These are phyloP conservation scores for Sphaerophoria taeniata DNA, from an alignment of 2,888 invertebrate genomes.

Conservation along the genomic window DNA sequence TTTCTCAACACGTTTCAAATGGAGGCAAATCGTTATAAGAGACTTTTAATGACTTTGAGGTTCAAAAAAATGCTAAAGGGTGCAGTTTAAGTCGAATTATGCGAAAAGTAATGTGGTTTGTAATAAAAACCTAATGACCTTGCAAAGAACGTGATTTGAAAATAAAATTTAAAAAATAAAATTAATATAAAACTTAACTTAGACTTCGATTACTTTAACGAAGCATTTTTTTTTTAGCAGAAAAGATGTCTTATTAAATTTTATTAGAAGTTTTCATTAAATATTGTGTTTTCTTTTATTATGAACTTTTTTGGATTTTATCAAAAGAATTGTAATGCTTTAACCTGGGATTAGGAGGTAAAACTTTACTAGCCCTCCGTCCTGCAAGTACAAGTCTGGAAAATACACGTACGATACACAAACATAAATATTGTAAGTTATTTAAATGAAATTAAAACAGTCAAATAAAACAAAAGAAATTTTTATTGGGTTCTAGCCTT, in stretches of 20 bases:
- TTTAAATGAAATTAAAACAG: slow-evolving; percentile 18
- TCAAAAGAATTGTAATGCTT: slow-evolving; percentile 75
- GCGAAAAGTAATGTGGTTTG: background rate
- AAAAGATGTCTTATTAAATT: slow-evolving; percentile 29
- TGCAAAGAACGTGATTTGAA: slow-evolving; percentile 13
- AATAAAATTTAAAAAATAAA: slow-evolving; percentile 16
- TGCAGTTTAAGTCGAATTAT: slow-evolving; percentile 15
- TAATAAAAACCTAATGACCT: slow-evolving; percentile 1
- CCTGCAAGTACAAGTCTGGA: slow-evolving; percentile 82
- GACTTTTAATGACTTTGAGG: no score
- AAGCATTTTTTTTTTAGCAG: slow-evolving; percentile 28
- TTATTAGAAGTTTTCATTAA: slow-evolving; percentile 24
- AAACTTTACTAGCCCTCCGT: slow-evolving; percentile 82
- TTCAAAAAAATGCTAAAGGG: background rate
- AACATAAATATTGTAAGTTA: slow-evolving; percentile 31
- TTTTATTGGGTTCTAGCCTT: background rate
- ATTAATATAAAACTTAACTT: slow-evolving; percentile 39
- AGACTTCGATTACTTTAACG: slow-evolving; percentile 43
- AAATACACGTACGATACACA: slow-evolving; percentile 76
- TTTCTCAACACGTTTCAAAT: no score
- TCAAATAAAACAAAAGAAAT: background rate
- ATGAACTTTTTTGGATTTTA: slow-evolving; percentile 57
- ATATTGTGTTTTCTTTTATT: slow-evolving; percentile 28
- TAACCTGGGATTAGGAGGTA: slow-evolving; percentile 80
- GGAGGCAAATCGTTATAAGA: no score